Evolutionary conservation across 2,797 vertebrate genomes (phyloP), one percentile per base, ranked within the genome.

Genomic region (Chrysocyon brachyurus): DNA sequence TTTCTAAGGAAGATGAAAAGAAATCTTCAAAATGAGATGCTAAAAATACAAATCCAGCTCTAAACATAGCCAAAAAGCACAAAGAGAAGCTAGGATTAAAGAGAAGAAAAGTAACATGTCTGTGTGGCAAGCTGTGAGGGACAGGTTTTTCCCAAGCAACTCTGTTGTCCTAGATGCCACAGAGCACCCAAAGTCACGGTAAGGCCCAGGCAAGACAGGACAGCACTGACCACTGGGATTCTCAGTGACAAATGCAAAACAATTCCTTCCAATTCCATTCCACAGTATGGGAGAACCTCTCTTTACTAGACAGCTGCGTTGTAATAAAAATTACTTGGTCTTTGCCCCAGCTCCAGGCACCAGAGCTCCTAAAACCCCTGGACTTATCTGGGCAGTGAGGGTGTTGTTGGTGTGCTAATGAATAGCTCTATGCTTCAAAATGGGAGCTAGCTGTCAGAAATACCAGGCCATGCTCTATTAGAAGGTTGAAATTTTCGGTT

Each of bases 1-100:
- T 95, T 95, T 82, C 83, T 72, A 90, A 70, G 8, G 72, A 91
- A 84, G 21, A 66, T 36, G 14, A 66, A 96, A 95, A 72, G 63
- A n/a, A 75, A 40, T 70, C 16, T 93, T 95, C 96, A 90, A 84
- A 82, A 56, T 70, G 82, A 94, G 15, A 87, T 57, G 46, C 49
- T 70, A 89, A 81, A 17, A n/a, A 26, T 73, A 85, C 33, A 81
- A 61, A 87, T 57, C 46, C 46, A 88, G 70, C 14, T 59, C n/a
- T 64, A 24, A 90, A 75, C 12, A 31, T 70, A 90, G 70, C 54
- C 24, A 64, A 86, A 59, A 33, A 77, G 26, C 33, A 64, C 24
- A 11, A 46, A 49, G 54, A 91, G 6, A 77, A 52, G 36, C n/a
- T 59, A 54, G 88, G 56, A 73, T 70, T 40, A 75, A 90, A 56